These are phyloP conservation scores for Latrodectus elegans DNA, from an alignment of 2,888 invertebrate species.

Conservation along the genomic window DNA sequence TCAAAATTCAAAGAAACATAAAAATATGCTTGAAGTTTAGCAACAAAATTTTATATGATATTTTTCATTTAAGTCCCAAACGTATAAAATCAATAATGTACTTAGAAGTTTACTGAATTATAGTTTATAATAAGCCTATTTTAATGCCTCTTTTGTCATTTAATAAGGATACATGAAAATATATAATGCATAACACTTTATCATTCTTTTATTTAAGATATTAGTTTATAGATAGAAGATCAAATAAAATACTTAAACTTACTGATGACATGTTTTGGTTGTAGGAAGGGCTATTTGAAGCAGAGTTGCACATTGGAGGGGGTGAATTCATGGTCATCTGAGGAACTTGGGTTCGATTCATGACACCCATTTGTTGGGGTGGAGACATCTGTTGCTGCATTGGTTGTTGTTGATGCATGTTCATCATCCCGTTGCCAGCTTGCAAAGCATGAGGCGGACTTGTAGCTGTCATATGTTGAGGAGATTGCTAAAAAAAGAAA, in stretches of 20 bases:
- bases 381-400: conserved; percentile 72
- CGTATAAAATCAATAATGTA: too few species aligned
- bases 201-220: background rate
- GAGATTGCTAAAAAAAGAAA: conserved; percentile 35
- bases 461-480: conserved; percentile 53
- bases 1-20: too few species aligned
- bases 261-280: conserved; percentile 62
- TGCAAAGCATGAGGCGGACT: conserved; percentile 72
- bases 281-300: conserved; percentile 64
- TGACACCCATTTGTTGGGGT: conserved; percentile 72
- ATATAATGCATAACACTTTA: too few species aligned
- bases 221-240: background rate
- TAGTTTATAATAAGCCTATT: too few species aligned
- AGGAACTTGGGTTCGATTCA: conserved; percentile 35
- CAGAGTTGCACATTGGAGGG: conserved; percentile 59
- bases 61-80: too few species aligned
- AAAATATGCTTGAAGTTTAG: too few species aligned
- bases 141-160: too few species aligned
- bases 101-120: too few species aligned
- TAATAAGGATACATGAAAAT: too few species aligned
- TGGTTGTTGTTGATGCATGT: conserved; percentile 56
- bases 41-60: too few species aligned
- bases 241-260: conserved; percentile 1
- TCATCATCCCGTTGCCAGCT: conserved; percentile 73
- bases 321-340: conserved; percentile 46